These are phyloP conservation scores for Danio kyathit DNA, from an alignment of 2,797 vertebrate species.

Conservation along the genomic window DNA sequence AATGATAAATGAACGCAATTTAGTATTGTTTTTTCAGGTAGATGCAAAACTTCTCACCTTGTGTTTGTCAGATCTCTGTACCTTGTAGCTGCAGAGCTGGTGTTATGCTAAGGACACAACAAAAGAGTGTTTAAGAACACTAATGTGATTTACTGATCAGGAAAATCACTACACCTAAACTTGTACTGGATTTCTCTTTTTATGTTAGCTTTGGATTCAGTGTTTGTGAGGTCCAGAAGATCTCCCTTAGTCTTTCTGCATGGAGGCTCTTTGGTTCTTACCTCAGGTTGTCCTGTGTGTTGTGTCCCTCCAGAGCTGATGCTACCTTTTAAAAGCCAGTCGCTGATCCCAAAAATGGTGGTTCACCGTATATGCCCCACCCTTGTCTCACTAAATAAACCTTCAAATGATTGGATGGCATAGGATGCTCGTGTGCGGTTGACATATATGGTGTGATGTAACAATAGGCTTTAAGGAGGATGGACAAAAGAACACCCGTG, in stretches of 20 bases:
- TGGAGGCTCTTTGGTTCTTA: slow-evolving; percentile 9
- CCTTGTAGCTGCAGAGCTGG: slow-evolving; percentile 23
- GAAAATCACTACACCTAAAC: no score
- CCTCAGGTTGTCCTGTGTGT: slow-evolving; percentile 46
- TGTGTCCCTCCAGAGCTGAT: slow-evolving; percentile 15
- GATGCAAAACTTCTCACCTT: slow-evolving; percentile 29
- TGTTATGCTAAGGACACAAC: slow-evolving; percentile 39
- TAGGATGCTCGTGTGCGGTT: slow-evolving; percentile 1
- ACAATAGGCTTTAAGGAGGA: slow-evolving; percentile 45
- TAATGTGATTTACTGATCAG: neutral
- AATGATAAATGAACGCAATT: slow-evolving; percentile 3
- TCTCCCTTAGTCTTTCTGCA: slow-evolving; percentile 12
- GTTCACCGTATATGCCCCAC: slow-evolving; percentile 40
- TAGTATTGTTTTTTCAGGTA: neutral
- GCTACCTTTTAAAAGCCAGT: slow-evolving; percentile 56
- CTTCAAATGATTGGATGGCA: slow-evolving; percentile 27
- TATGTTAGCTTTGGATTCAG: no score
- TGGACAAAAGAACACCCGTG: slow-evolving; percentile 33
- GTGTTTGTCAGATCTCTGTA: slow-evolving; percentile 20
- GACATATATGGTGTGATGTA: slow-evolving; percentile 53
- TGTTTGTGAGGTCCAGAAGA: neutral
- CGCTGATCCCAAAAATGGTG: slow-evolving; percentile 53
- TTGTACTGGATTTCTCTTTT: no score
- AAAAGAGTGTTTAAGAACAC: neutral
- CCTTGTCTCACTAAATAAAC: slow-evolving; percentile 44